Base-by-base conservation (phyloP, 2,888 invertebrate species). In the Papilio demoleus region DNA sequence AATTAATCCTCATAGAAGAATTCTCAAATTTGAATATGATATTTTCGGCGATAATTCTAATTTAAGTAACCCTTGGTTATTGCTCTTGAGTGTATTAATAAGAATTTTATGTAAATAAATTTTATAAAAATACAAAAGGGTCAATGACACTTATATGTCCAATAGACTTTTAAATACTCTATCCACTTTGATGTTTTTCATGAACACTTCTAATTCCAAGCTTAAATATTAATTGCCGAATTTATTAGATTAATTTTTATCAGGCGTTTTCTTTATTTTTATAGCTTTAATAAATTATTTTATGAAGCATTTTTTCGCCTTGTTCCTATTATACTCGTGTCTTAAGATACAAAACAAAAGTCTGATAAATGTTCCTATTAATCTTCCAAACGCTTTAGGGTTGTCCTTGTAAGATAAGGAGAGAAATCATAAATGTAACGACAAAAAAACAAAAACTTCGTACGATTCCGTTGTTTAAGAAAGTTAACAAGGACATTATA, bases 351-450 rank as follows among this genome's bases (percentile, higher is more conserved):
- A 31, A 87, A 87, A 86, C 86, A 87, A 85, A 88, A 86, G 84
- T 86, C 86, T 87, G 88, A 88, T 87, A 87, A 88, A 88, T 88
- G 87, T 82, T 78, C 77, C 85, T 80, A 88, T 88, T 88, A 85
- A 88, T 88, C 87, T 87, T 83, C 79, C 75, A 72, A 74, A 76
- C 79, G 78, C 79, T 81, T 85, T 78, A 75, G 74, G 73, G 76
- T 74, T 77, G 78, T 77, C 80, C 80, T 81, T 78, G 82, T 77
- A 63, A 69, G 72, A 75, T 71, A 71, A 72, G 71, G 56, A 68
- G 65, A 45, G 59, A 69, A 61, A 70, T 72, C 70, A 72, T 67
- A 67, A 69, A 72, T 68, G 67, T 70, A 65, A 42, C 67, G 40
- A 67, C 59, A 66, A 67, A 50, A 50, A 56, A n/a, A 56, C 2